These are phyloP conservation scores for Pluvianellus socialis DNA, from an alignment of 2,113 vertebrate species.

Conservation along the genomic window DNA sequence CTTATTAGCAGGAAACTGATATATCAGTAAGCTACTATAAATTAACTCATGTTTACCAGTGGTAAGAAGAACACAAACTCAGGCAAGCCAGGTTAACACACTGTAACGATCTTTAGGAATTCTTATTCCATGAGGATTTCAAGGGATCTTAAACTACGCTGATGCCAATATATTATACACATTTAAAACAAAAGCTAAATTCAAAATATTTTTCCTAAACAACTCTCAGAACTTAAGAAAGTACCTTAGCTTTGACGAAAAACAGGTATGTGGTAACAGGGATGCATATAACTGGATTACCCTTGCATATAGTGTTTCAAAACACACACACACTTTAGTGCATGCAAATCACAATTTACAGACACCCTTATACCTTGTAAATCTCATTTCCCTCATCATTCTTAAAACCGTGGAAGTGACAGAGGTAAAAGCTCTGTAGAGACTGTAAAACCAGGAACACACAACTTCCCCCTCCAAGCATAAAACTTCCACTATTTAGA, in stretches of 20 bases:
- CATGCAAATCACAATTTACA: not conserved
- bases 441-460: not conserved
- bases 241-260: not conserved
- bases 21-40: not conserved
- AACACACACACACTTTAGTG: not conserved
- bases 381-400: not conserved
- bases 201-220: not conserved
- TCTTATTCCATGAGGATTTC: not conserved
- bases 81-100: not conserved
- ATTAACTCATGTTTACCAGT: not conserved
- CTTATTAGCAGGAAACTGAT: not conserved
- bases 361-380: not conserved
- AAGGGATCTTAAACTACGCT: not conserved
- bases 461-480: not conserved
- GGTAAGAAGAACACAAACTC: not conserved
- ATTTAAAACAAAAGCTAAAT: not conserved
- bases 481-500: not conserved
- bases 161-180: not conserved
- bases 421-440: not conserved
- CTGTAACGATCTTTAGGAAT: not conserved
- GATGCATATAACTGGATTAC: not conserved
- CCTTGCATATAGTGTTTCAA: not conserved
- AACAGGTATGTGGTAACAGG: not conserved
- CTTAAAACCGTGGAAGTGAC: not conserved
- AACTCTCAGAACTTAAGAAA: not conserved